These are phyloP conservation scores for Prionace glauca DNA, from an alignment of 2,797 vertebrate species.

Conservation along the genomic window DNA sequence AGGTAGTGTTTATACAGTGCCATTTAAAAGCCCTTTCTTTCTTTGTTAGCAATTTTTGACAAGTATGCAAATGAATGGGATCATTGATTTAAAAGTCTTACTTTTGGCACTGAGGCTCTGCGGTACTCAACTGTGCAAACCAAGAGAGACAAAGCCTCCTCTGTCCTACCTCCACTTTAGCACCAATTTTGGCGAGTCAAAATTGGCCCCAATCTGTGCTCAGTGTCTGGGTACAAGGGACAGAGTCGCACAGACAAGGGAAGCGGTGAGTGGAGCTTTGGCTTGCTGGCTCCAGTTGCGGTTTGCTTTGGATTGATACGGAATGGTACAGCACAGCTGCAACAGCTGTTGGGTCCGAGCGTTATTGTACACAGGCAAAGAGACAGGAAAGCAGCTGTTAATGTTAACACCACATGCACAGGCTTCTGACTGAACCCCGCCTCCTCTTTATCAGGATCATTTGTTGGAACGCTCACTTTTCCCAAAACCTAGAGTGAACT, in stretches of 20 bases:
- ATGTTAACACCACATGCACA: neutral
- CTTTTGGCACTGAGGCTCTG: neutral
- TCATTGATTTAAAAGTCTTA: neutral
- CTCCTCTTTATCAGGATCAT: neutral
- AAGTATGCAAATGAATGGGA: constrained; percentile 20
- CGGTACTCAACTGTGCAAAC: neutral
- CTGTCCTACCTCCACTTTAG: neutral
- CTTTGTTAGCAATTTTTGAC: neutral
- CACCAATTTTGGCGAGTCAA: neutral
- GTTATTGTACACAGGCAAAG: neutral
- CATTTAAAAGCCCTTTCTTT: neutral
- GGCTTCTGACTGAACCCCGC: neutral
- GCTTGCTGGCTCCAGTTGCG: neutral
- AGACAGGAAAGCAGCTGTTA: constrained; percentile 30
- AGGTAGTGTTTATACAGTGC: neutral
- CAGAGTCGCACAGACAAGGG: neutral
- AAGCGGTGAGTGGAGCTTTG: neutral
- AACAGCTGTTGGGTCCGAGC: constrained; percentile 13
- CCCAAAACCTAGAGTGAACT: neutral
- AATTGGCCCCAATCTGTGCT: neutral
- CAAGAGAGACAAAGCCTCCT: neutral
- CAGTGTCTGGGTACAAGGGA: neutral
- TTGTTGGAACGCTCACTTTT: neutral
- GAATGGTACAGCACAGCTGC: constrained; percentile 3
- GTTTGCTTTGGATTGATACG: neutral